Evolutionary conservation across 2,113 vertebrate species (phyloP), one percentile per base, ranked within the genome.

Genomic region (Vireo altiloquus): DNA sequence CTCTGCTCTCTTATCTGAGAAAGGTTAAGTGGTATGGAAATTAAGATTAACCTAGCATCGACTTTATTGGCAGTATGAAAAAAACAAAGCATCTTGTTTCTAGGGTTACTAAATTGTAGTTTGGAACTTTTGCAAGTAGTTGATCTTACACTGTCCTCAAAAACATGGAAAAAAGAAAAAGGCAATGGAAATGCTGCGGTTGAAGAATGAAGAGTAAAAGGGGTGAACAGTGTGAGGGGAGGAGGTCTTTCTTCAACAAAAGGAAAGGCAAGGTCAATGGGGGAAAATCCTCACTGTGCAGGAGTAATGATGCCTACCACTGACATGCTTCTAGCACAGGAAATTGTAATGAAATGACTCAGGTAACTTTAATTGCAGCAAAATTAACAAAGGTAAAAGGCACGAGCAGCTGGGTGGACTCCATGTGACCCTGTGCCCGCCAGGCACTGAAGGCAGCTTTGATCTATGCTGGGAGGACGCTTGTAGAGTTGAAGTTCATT

Each of bases 331-430:
- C 59, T 46, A 50, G 50, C 15, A 4, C 44, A 49, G 77, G 90
- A 94, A 75, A 82, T 89, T 6, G 5, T 84, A 28, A 74, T 42
- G 15, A 72, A 80, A 17, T 87, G 87, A 90, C 66, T 95, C 40
- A 8, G 66, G 76, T 87, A 79, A 65, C 63, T 87, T 84, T 91
- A 95, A 74, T 70, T 89, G 42, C 16, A 6, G 53, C 19, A 15
- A 49, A 76, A 54, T 72, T 94, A 65, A 76, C 82, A 74, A 80
- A 94, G 80, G 90, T 94, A 82, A 94, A 94, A 66, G 76, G 91
- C 90, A 66, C 69, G 28, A 66, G 88, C 90, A 90, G 76, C 85
- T 79, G 76, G 21, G 64, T 35, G 78, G 85, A 44, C 28, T 70
- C 3, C 46, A 1, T 47, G 42, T 92, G 59, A 93, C 56, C 31